A percentile compares a stretch with the other conserved stretches of the same genome.
Evolutionary conservation across 2,113 vertebrate species (phyloP).

Genomic region (Pluvialis apricaria): DNA sequence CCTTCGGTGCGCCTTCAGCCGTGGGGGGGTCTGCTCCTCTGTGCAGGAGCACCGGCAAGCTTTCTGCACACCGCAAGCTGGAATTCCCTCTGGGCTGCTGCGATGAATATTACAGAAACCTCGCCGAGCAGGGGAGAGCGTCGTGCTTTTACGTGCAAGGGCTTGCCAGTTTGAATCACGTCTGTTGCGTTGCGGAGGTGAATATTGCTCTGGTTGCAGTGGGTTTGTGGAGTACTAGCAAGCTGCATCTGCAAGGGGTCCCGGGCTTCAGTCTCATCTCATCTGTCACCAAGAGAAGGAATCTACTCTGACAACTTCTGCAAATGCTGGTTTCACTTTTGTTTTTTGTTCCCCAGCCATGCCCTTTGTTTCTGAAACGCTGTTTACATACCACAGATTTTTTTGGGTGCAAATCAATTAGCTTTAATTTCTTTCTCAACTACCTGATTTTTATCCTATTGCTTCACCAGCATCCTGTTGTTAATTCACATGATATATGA

Average conservation of each 20-base stretch:
- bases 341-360: background rate
- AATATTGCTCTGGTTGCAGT: conserved; percentile 14
- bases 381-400: background rate
- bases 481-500: conserved; percentile 36
- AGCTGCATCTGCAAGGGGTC: background rate
- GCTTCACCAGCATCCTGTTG: conserved; percentile 19
- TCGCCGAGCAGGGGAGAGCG: background rate
- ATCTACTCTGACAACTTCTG: conserved; percentile 29
- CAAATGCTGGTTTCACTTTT: conserved; percentile 29
- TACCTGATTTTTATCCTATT: conserved; percentile 51
- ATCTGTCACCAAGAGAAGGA: conserved; percentile 5
- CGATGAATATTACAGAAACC: conserved; percentile 21
- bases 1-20: background rate
- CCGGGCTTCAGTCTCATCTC: conserved; percentile 13
- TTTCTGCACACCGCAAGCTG: background rate
- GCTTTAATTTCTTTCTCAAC: conserved; percentile 47
- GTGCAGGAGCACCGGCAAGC: fast-evolving
- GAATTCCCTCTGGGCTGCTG: background rate
- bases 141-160: background rate
- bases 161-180: conserved; percentile 34
- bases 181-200: background rate
- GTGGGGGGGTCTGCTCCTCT: background rate
- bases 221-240: background rate
- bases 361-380: conserved; percentile 7
- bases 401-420: background rate